Percentiles rank a stretch among this genome's conserved stretches.
Evolutionary conservation across 2,797 vertebrate species (phyloP).

Genomic region (Propithecus perrieri): DNA sequence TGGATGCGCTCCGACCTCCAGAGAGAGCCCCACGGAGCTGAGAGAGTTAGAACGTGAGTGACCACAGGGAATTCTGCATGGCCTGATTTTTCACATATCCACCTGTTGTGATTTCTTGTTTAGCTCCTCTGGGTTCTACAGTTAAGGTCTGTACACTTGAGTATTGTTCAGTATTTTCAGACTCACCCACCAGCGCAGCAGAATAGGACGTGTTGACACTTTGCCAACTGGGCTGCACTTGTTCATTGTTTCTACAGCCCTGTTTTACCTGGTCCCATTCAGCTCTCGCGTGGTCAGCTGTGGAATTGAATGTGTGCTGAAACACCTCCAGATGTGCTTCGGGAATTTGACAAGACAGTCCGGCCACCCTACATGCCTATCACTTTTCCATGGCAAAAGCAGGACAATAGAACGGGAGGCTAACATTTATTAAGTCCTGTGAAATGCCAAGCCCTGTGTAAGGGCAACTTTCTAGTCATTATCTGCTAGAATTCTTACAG

Average conservation of each 20-base stretch:
- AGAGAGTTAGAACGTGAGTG: neutral
- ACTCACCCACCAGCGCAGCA: neutral
- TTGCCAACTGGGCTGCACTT: neutral
- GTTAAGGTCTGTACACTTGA: neutral
- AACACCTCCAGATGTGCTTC: neutral
- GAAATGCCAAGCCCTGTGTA: neutral
- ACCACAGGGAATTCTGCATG: neutral
- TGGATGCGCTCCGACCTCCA: neutral
- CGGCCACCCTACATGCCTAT: neutral
- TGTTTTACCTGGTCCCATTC: neutral
- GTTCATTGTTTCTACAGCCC: neutral
- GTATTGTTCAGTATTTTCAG: neutral
- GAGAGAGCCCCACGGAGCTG: neutral
- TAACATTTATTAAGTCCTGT: neutral
- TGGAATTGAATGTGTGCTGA: neutral
- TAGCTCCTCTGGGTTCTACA: fast-evolving
- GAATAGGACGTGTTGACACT: neutral
- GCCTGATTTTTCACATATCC: neutral
- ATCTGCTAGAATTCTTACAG: neutral
- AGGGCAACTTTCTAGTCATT: neutral
- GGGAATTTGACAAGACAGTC: neutral
- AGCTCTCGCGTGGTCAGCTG: too few relatives aligned
- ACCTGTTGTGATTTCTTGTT: neutral
- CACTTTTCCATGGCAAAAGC: neutral
- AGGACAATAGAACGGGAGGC: neutral